Conservation (phyloP, 2,797 vertebrate species). For the Hafferia zeledoni region DNA sequence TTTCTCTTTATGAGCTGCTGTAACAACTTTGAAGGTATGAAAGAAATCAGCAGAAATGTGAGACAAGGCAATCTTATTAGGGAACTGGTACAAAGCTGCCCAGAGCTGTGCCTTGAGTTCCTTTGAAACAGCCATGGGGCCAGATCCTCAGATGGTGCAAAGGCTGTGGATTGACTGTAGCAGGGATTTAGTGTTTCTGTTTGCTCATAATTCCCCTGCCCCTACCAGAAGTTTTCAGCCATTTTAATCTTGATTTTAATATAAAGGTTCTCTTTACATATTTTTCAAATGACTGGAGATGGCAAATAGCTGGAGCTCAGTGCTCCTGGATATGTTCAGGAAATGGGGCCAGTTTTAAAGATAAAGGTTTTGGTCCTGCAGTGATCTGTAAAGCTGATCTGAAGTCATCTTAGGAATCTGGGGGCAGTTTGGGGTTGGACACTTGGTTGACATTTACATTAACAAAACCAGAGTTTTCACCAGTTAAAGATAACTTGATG, state of each 20-base stretch:
- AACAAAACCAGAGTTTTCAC: background rate
- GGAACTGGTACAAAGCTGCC: slow-evolving; percentile 38
- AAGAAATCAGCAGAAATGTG: slow-evolving; percentile 62
- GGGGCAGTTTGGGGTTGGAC: background rate
- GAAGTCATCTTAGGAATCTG: background rate
- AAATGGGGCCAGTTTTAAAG: background rate
- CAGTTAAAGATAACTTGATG: background rate
- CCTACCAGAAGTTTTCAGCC: background rate
- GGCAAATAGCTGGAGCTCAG: slow-evolving; percentile 12
- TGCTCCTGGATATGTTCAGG: background rate
- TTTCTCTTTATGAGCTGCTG: slow-evolving; percentile 63
- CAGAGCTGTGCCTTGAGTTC: slow-evolving; percentile 45
- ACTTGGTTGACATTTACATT: background rate
- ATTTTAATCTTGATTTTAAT: slow-evolving; percentile 28
- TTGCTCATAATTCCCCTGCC: background rate
- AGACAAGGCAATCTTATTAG: slow-evolving; percentile 46
- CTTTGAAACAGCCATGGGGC: background rate
- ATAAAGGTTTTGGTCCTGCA: background rate
- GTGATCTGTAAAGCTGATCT: background rate
- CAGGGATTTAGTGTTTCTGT: background rate
- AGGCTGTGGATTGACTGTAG: background rate
- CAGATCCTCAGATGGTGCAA: background rate
- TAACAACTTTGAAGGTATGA: slow-evolving; percentile 56
- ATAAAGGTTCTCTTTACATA: background rate
- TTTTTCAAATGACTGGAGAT: slow-evolving; percentile 11